phyloP scores from a whole-genome alignment of 2,797 vertebrate species.

The Borostomias antarcticus region DNA sequence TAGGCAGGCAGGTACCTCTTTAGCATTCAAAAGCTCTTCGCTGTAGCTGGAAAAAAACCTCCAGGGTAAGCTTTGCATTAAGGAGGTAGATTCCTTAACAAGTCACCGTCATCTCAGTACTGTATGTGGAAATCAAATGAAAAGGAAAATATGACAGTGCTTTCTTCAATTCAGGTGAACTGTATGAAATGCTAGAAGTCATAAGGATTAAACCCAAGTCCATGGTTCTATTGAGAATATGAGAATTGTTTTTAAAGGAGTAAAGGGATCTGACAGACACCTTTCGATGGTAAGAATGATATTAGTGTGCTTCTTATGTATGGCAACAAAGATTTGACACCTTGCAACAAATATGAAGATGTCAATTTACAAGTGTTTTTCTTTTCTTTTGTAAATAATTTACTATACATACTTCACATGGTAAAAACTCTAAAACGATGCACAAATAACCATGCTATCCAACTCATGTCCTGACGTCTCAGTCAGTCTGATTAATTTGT shows the following conservation, averaged over 20 bases:
- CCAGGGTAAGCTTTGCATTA: neutral
- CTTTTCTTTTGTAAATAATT: constrained; percentile 1
- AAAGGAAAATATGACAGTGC: no score
- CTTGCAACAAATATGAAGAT: constrained; percentile 2
- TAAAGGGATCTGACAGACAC: neutral
- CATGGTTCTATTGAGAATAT: neutral
- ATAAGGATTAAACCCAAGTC: neutral
- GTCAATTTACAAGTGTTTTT: neutral
- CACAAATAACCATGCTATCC: neutral
- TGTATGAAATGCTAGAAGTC: neutral
- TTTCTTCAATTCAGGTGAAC: neutral
- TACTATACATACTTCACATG: constrained; percentile 4
- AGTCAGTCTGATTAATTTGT: no score
- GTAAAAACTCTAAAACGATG: neutral
- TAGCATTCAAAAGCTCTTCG: neutral
- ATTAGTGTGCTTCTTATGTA: constrained; percentile 33
- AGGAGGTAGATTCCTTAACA: neutral
- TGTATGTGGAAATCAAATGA: neutral
- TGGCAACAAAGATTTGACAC: constrained; percentile 17
- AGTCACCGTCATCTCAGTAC: neutral
- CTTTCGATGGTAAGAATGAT: neutral
- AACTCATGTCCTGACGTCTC: constrained; percentile 7
- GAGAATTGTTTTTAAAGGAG: neutral
- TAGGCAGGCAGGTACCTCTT: neutral
- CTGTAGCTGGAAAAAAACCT: neutral